These are phyloP conservation scores for Achlya flavicornis DNA, from an alignment of 2,888 invertebrate species.

Conservation along the genomic window DNA sequence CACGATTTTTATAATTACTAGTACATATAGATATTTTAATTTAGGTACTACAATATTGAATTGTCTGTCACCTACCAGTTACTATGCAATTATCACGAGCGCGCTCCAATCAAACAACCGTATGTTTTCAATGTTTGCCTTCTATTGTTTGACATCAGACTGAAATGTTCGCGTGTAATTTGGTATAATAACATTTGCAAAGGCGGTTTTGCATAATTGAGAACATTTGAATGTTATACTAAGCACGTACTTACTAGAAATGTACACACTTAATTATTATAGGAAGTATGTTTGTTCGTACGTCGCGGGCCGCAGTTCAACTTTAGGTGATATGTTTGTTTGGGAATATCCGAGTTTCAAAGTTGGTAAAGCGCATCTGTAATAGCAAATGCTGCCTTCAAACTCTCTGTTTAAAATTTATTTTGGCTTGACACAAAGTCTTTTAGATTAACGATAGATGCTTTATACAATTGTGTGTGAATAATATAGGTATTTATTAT, in stretches of 20 bases:
- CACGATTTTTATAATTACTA: too few species aligned
- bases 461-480: too few species aligned
- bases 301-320: neutral
- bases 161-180: conserved; percentile 61
- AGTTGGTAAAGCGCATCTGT: too few species aligned
- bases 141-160: conserved; percentile 60
- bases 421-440: too few species aligned
- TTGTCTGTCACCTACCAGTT: too few species aligned
- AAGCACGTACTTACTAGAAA: conserved; percentile 30
- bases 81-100: neutral
- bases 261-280: conserved; percentile 8
- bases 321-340: neutral
- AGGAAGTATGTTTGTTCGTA: conserved; percentile 4
- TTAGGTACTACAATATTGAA: too few species aligned
- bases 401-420: too few species aligned
- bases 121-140: conserved; percentile 45
- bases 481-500: too few species aligned
- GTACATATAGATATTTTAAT: too few species aligned
- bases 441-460: too few species aligned
- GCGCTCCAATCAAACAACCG: conserved; percentile 19
- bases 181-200: conserved; percentile 62
- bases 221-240: conserved; percentile 42
- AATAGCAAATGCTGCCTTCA: too few species aligned
- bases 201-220: conserved; percentile 57
- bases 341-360: neutral